Evolutionary conservation across 1,140 invertebrate species (phyloP).

Genomic region (Pseudomyrmex pallidus): DNA sequence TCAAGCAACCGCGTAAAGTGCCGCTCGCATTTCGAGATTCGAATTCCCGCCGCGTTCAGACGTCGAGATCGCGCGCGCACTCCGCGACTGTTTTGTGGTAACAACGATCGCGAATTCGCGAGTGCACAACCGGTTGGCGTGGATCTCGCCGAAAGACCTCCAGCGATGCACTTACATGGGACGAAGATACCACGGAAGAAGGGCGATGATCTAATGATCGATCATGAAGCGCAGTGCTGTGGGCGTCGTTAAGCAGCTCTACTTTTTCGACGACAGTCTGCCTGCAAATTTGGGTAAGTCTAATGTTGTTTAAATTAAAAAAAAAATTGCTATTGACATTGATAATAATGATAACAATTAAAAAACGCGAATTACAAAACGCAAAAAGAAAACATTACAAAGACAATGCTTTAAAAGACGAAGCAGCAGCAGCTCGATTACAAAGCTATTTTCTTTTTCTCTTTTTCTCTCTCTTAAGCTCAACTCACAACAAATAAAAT

Average conservation of each 20-base stretch:
- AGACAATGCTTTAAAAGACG: too few species aligned
- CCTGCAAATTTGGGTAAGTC: conserved; percentile 25
- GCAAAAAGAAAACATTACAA: too few species aligned
- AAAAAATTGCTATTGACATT: too few species aligned
- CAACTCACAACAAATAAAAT: too few species aligned
- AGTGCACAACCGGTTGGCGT: conserved; percentile 61
- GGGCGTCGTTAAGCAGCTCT: neutral
- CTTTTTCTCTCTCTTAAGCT: too few species aligned
- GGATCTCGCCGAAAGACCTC: conserved; percentile 29
- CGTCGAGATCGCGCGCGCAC: conserved; percentile 11
- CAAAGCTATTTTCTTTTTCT: too few species aligned
- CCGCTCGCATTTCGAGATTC: neutral
- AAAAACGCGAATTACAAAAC: too few species aligned
- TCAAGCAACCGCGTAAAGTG: neutral
- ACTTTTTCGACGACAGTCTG: neutral
- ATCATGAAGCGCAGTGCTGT: neutral
- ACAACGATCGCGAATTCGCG: conserved; percentile 58
- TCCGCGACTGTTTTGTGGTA: conserved; percentile 43
- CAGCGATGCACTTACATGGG: conserved; percentile 14
- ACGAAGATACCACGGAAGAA: conserved; percentile 9
- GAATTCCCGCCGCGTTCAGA: conserved; percentile 12
- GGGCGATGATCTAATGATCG: conserved; percentile 19
- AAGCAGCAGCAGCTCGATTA: too few species aligned
- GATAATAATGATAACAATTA: too few species aligned
- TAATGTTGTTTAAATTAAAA: too few species aligned